Evolutionary conservation across 2,888 invertebrate genomes (phyloP), one percentile per base, ranked within the genome.

Genomic region (Leucoma salicis): DNA sequence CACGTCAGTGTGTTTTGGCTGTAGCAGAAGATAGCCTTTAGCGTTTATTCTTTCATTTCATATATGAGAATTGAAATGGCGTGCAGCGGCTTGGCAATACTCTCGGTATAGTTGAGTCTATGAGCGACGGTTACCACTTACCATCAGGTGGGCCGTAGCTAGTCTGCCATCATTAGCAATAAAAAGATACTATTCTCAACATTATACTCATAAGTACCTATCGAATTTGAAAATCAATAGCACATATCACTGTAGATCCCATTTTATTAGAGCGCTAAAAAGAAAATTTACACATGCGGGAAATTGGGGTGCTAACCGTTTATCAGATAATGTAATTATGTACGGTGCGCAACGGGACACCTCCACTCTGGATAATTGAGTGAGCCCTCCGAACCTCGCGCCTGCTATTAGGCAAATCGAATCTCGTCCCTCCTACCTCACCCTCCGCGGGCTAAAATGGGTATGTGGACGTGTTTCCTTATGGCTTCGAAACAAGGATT

Each of bases 371-470:
- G 70, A 82, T 85, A 88, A 88, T 85, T 86, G 88, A 84, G 85
- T 82, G 83, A 64, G 72, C 78, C 76, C 75, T 61, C 54, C 59
- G 58, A 54, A 59, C 76, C 73, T 69, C 74, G 63, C 80, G 72
- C 72, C 75, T 69, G 76, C 86, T 88, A 88, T 89, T 89, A 89
- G 88, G 88, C 87, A 89, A 89, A 89, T 88, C 87, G 88, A 89
- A 89, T 87, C 81, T 82, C 55, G 57, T 56, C 73, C 72, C 74
- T 62, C 72, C 66, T 61, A 53, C 59, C 61, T 49, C 60, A 50
- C 56, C 59, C 57, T 42, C 35, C 56, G 37, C 39, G 37, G 32
- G 46, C 43, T 43, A 44, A 60, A 63, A 69, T 67, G 72, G 67
- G 74, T 79, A 79, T 81, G 68, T 72, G 76, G 67, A 63, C 66